A percentile compares a stretch with the other conserved stretches of the same genome.
These are phyloP conservation scores for Gymnopithys bicolor DNA, from an alignment of 2,797 vertebrate genomes.

Conservation along the genomic window DNA sequence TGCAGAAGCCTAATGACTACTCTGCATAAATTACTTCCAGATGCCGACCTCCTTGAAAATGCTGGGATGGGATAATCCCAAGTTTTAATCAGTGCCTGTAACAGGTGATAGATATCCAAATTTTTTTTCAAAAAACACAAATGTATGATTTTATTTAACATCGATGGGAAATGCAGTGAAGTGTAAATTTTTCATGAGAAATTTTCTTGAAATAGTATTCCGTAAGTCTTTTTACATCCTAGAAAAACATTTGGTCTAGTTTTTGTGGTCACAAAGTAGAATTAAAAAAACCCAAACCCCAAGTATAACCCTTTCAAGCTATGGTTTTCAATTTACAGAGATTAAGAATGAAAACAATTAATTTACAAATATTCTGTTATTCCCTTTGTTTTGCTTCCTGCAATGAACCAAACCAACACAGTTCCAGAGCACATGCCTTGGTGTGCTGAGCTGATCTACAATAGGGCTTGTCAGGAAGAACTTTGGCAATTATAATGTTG, in stretches of 20 bases:
- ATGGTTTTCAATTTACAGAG: not conserved
- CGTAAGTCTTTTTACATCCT: not conserved
- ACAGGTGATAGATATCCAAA: not conserved
- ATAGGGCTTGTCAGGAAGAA: not conserved
- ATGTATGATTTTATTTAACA: fast-evolving
- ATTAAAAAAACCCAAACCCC: fast-evolving
- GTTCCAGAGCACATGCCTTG: not conserved
- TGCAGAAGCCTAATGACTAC: constrained; percentile 73
- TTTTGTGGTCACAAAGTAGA: not conserved
- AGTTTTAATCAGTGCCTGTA: constrained; percentile 26
- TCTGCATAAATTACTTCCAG: constrained; percentile 78
- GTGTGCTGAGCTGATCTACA: not conserved
- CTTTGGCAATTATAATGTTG: not conserved
- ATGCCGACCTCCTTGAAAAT: constrained; percentile 67
- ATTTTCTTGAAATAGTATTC: not conserved
- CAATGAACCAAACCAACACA: not conserved
- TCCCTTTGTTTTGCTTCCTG: not conserved
- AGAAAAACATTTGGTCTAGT: not conserved
- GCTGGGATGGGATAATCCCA: not conserved
- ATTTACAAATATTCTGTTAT: not conserved
- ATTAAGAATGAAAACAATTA: constrained; percentile 4
- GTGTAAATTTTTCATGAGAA: not conserved
- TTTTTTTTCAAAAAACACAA: not conserved
- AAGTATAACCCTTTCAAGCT: not conserved
- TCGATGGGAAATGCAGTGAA: not conserved